These are phyloP conservation scores for Periphyllus acericola DNA, from an alignment of 2,888 invertebrate genomes.

Conservation along the genomic window DNA sequence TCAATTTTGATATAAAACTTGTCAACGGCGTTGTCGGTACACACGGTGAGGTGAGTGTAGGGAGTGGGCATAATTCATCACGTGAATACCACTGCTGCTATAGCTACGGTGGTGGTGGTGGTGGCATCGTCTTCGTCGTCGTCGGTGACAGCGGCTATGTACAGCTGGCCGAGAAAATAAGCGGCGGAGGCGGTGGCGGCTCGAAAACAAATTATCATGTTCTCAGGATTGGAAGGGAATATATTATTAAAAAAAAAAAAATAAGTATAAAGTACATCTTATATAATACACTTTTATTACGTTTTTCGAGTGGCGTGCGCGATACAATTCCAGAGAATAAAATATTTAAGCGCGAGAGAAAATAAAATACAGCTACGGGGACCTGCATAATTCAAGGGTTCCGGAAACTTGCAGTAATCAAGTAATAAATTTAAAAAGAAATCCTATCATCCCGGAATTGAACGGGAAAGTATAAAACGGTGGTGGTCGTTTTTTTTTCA, in stretches of 20 bases:
- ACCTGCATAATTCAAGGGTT: not conserved
- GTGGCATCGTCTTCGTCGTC: not conserved
- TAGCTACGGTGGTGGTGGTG: too few relatives aligned
- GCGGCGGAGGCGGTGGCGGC: not conserved
- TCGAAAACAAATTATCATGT: slow-evolving; percentile 51
- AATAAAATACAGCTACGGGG: slow-evolving; percentile 25
- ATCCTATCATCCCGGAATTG: not conserved
- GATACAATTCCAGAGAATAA: slow-evolving; percentile 23
- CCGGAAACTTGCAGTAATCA: slow-evolving; percentile 8
- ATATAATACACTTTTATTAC: slow-evolving; percentile 48
- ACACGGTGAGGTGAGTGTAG: not conserved
- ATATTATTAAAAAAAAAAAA: slow-evolving; percentile 39
- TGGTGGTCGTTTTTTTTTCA: not conserved
- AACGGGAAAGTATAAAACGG: not conserved
- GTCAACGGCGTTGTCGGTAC: slow-evolving; percentile 53
- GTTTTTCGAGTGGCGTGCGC: not conserved
- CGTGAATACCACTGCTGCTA: not conserved
- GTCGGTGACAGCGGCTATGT: not conserved
- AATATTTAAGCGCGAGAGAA: slow-evolving; percentile 39
- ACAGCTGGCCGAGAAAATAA: slow-evolving; percentile 23
- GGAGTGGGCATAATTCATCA: slow-evolving; percentile 54
- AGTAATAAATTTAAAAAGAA: slow-evolving; percentile 33
- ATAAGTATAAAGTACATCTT: not conserved
- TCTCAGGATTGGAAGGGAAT: slow-evolving; percentile 14
- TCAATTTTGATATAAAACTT: slow-evolving; percentile 60